Conservation (phyloP, 2,113 vertebrate species). For the Heterochromis multidens region DNA sequence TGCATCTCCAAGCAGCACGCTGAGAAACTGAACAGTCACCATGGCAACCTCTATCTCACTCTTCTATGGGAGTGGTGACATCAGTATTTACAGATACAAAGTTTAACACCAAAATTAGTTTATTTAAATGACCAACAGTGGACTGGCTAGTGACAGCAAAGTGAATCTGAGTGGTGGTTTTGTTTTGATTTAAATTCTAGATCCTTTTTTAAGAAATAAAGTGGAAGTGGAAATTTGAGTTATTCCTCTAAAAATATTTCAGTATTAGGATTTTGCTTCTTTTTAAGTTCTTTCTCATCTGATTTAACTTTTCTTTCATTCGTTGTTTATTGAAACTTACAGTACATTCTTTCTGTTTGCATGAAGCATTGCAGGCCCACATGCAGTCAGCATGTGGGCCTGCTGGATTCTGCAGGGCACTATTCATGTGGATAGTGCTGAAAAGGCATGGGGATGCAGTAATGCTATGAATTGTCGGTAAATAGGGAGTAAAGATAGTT, state of each 20-base stretch:
- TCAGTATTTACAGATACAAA: not conserved
- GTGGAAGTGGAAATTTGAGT: not conserved
- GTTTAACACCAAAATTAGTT: not conserved
- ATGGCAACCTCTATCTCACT: not conserved
- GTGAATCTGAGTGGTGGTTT: not conserved
- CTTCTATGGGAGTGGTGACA: not conserved
- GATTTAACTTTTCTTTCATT: not conserved
- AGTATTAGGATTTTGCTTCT: not conserved
- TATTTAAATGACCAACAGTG: not conserved
- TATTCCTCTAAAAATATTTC: not conserved
- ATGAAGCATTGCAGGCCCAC: not conserved
- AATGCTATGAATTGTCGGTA: constrained; percentile 4
- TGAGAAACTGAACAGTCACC: not conserved
- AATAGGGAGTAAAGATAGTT: not conserved
- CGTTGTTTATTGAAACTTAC: not conserved
- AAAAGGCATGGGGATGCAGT: not conserved
- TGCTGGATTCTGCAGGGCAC: not conserved
- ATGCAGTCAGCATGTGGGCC: not conserved
- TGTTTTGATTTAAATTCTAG: not conserved
- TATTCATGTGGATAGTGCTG: not conserved
- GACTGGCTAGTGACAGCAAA: not conserved
- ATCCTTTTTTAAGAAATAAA: not conserved
- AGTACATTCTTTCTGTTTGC: not conserved
- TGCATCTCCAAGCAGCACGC: not conserved
- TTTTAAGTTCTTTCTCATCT: not conserved